Evolutionary conservation across 2,888 invertebrate genomes (phyloP), one percentile per base, ranked within the genome.

Genomic region (Dyspetes luteomarginatus): DNA sequence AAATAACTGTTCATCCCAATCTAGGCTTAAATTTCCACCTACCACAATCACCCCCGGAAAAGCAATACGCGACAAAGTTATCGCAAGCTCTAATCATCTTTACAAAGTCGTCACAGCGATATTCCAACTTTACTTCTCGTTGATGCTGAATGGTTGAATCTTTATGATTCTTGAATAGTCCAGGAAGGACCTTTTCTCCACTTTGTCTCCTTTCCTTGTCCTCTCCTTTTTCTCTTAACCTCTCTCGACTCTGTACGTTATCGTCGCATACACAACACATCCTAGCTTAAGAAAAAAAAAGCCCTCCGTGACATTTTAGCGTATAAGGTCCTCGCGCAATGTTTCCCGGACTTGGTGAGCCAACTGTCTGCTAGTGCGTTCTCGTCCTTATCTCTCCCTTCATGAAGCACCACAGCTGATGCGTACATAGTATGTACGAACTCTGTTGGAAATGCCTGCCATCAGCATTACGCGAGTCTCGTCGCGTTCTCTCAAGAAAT

Each of bases 371-470:
- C n/a, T n/a, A n/a, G 67, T 41, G 52, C 22, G n/a, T 28, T 69
- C 43, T n/a, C 60, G 30, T 69, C 26, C 62, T 76, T 55, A 69
- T 69, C 62, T 68, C 68, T 67, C 19, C 41, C 58, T 50, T 50
- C 19, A 62, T 36, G 68, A 56, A 77, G 28, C 22, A 12, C 36
- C 55, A 48, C 69, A 77, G 62, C 76, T 64, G 76, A 77, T 55
- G 62, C 50, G 26, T 41, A 24, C 19, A 55, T 24, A 30, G 60
- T 68, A n/a, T 15, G 60, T 55, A 30, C 17, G 19, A 28, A 45
- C 60, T 52, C 58, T n/a, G 52, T n/a, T 15, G 22, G 28, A 24
- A 36, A 48, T 67, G 62, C 22, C 52, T 24, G 26, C 56, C 62
- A 48, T 48, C 56, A 48, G 67, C 67, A 75, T 68, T 60, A 64